Conservation (phyloP, 64 coral and sea anemone genomes). For the Acropora tenuis region DNA sequence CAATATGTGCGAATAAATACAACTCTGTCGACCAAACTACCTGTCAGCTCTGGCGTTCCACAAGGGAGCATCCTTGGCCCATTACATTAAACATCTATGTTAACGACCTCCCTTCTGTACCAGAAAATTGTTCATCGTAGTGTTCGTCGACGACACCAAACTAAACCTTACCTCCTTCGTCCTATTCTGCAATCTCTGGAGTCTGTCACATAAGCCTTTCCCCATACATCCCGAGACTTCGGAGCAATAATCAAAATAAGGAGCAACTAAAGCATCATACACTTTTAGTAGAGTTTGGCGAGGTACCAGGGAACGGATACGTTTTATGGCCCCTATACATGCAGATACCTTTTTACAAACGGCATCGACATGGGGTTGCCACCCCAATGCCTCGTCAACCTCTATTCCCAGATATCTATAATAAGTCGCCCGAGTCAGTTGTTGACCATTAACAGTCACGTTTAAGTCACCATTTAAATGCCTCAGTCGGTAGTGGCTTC, state of each 20-base stretch:
- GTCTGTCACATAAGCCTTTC: neutral
- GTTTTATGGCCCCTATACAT: neutral
- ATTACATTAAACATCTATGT: slow-evolving; percentile 6
- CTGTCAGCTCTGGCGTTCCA: slow-evolving; percentile 25
- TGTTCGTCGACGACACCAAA: slow-evolving; percentile 35
- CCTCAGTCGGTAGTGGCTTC: neutral
- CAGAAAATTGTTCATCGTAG: slow-evolving; percentile 4
- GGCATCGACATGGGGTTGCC: neutral
- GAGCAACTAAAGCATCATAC: neutral
- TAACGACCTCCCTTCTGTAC: slow-evolving; percentile 3
- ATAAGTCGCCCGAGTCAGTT: neutral
- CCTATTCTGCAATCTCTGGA: slow-evolving; percentile 25
- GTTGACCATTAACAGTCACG: neutral
- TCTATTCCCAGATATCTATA: slow-evolving; percentile 5
- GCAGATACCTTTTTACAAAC: neutral
- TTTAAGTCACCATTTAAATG: neutral
- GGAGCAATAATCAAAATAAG: neutral
- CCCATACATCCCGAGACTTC: neutral
- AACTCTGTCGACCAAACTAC: slow-evolving; percentile 24
- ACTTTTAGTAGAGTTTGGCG: neutral
- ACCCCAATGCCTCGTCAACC: neutral
- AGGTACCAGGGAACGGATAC: neutral
- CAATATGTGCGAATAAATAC: slow-evolving; percentile 40
- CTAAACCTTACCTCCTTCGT: neutral
- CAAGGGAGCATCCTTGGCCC: slow-evolving; percentile 27